A percentile compares a stretch with the other conserved stretches of the same genome.
Evolutionary conservation across 2,797 vertebrate species (phyloP).

Genomic region (Scyliorhinus canicula): DNA sequence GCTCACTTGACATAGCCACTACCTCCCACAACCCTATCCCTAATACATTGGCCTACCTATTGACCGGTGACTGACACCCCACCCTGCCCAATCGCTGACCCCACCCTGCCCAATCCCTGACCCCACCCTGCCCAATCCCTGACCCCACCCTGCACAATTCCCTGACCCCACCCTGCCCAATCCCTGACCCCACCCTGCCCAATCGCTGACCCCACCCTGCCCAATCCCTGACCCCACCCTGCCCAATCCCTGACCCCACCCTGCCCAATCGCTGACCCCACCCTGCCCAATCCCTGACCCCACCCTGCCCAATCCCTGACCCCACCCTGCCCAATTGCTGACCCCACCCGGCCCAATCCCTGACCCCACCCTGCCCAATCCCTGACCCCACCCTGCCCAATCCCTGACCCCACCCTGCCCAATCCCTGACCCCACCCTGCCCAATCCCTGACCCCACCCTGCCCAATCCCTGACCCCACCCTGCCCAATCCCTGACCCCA

Average conservation of each 20-base stretch:
- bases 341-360: too few species aligned
- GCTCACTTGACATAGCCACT: background rate
- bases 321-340: too few species aligned
- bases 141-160: background rate
- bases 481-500: background rate
- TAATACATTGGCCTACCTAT: background rate
- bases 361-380: too few species aligned
- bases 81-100: too few species aligned
- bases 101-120: background rate
- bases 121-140: background rate
- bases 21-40: background rate
- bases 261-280: too few species aligned
- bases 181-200: too few species aligned
- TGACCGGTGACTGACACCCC: background rate
- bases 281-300: too few species aligned
- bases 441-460: background rate
- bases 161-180: too few species aligned
- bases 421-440: background rate
- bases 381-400: background rate
- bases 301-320: too few species aligned
- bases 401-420: background rate
- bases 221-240: too few species aligned
- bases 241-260: background rate
- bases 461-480: background rate
- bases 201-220: too few species aligned